Percentiles rank a stretch among this genome's conserved stretches.
phyloP scores from a whole-genome alignment of 1,140 invertebrate genomes.

The Aradophagus sp. region DNA sequence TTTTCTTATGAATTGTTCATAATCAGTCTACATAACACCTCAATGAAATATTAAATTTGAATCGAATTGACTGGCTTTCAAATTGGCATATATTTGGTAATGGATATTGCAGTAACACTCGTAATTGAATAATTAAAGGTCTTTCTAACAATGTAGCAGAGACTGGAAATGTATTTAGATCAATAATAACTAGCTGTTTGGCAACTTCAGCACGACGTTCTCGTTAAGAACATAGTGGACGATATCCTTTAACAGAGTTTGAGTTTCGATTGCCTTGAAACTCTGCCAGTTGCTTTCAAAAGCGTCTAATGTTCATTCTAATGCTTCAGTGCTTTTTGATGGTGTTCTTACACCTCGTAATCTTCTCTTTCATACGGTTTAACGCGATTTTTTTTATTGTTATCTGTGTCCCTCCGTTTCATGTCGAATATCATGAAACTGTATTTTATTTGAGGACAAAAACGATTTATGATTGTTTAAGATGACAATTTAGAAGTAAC shows the following conservation, averaged over 20 bases:
- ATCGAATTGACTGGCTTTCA: too few relatives aligned
- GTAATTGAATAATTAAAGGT: too few relatives aligned
- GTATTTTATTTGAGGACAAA: too few relatives aligned
- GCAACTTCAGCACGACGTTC: conserved; percentile 40
- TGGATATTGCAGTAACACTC: too few relatives aligned
- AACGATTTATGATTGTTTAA: too few relatives aligned
- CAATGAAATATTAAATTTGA: too few relatives aligned
- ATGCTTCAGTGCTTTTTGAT: conserved; percentile 42
- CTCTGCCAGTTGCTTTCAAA: conserved; percentile 37
- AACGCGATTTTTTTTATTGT: conserved; percentile 27
- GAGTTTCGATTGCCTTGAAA: conserved; percentile 31
- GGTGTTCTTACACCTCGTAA: conserved; percentile 36
- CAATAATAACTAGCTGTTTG: conserved; percentile 42
- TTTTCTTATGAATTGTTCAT: too few relatives aligned
- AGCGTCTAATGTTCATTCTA: conserved; percentile 35
- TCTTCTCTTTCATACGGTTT: conserved; percentile 14
- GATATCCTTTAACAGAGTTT: conserved; percentile 37
- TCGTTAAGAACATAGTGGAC: conserved; percentile 49
- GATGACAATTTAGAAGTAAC: too few relatives aligned
- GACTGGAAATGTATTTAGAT: conserved; percentile 24
- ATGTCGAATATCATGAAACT: too few relatives aligned
- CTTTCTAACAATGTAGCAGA: too few relatives aligned
- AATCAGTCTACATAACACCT: too few relatives aligned
- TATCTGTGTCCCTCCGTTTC: conserved; percentile 4
- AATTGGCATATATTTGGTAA: too few relatives aligned